These are phyloP conservation scores for Panagrolaimus sp. DNA, from an alignment of 1,140 invertebrate species.

Conservation along the genomic window DNA sequence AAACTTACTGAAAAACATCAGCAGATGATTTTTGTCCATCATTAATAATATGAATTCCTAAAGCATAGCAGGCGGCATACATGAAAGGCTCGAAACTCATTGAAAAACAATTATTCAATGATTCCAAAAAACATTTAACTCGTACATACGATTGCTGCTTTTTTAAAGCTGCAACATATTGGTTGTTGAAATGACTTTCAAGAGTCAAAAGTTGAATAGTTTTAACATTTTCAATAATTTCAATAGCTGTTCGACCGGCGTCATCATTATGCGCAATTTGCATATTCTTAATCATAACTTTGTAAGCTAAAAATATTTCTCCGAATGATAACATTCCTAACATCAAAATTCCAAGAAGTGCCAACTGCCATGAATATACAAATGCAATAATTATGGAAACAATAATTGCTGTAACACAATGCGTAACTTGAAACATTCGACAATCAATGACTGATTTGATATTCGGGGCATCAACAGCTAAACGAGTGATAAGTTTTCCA, in stretches of 20 bases:
- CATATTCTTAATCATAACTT: constrained; percentile 19
- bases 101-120: constrained; percentile 22
- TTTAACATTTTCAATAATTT: constrained; percentile 61
- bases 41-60: constrained; percentile 55
- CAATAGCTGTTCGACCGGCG: constrained; percentile 33
- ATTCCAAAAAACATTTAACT: neutral
- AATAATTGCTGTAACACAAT: constrained; percentile 33
- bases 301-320: constrained; percentile 23
- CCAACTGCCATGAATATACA: constrained; percentile 34
- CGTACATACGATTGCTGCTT: constrained; percentile 21
- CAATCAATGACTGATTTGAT: constrained; percentile 36
- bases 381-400: constrained; percentile 38
- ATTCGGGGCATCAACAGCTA: constrained; percentile 36
- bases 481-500: constrained; percentile 31
- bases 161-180: constrained; percentile 31
- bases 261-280: constrained; percentile 27
- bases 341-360: constrained; percentile 34
- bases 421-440: constrained; percentile 35
- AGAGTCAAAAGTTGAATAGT: constrained; percentile 60
- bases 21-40: constrained; percentile 21
- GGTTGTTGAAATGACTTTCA: constrained; percentile 57
- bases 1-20: constrained; percentile 27
- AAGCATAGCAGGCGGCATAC: constrained; percentile 56
- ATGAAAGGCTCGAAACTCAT: constrained; percentile 53
- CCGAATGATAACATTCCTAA: neutral